Conservation (phyloP, 2,888 invertebrate genomes). For the Clanis bilineata region DNA sequence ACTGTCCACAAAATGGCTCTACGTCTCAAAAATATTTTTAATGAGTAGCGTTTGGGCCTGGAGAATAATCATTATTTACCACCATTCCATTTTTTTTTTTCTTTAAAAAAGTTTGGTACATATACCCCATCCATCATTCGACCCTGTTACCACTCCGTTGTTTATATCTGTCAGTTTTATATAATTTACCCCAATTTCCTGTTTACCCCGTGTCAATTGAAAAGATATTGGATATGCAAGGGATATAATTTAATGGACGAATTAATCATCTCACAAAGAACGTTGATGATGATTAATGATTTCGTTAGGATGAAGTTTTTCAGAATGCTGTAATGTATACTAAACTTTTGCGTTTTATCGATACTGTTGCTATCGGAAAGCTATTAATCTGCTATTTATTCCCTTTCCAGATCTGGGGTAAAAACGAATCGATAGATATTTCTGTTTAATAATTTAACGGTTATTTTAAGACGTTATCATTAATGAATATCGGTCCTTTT, state of each 20-base stretch:
- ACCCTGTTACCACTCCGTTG: neutral
- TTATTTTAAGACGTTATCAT: neutral
- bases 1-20: too few species aligned
- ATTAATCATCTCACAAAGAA: constrained; percentile 37
- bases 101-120: too few species aligned
- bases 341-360: neutral
- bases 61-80: too few species aligned
- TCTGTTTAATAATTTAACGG: neutral
- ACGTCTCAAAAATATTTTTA: too few species aligned
- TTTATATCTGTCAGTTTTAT: neutral
- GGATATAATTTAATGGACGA: constrained; percentile 18
- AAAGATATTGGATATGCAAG: neutral
- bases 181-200: neutral
- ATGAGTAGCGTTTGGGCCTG: too few species aligned
- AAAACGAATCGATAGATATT: neutral
- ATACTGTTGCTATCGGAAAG: neutral
- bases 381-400: neutral
- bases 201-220: constrained; percentile 1
- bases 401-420: neutral
- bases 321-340: neutral
- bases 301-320: constrained; percentile 17
- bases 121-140: neutral
- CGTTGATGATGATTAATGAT: constrained; percentile 43
- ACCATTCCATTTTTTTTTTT: too few species aligned
- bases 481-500: too few species aligned